phyloP scores from a whole-genome alignment of 53 echinoderm and acorn worm genomes.

The Paelopatides confundens region DNA sequence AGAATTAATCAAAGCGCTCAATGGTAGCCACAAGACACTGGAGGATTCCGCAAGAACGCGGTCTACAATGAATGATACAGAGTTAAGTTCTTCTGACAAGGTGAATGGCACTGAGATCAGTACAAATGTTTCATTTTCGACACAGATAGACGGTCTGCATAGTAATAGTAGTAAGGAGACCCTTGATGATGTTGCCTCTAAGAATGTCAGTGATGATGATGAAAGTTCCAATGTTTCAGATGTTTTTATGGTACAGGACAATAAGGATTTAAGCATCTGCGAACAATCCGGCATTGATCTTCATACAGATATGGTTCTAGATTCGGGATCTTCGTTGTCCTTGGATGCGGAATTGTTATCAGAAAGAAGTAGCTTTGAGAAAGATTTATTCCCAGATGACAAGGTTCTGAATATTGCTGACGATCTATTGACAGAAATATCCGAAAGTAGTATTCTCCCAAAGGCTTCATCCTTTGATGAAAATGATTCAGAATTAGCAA shows the following conservation, averaged over 20 bases:
- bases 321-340: neutral
- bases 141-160: neutral
- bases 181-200: neutral
- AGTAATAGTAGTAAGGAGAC: neutral
- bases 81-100: slow-evolving; percentile 5
- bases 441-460: slow-evolving; percentile 8
- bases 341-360: neutral
- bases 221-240: neutral
- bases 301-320: slow-evolving; percentile 7
- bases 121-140: slow-evolving; percentile 3
- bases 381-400: slow-evolving; percentile 25
- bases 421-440: neutral
- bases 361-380: neutral
- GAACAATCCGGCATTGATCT: neutral
- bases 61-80: slow-evolving; percentile 43
- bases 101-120: slow-evolving; percentile 29
- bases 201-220: neutral
- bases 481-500: neutral
- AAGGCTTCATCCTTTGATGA: slow-evolving; percentile 20
- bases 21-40: slow-evolving; percentile 25
- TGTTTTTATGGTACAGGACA: neutral
- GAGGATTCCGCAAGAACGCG: slow-evolving; percentile 27
- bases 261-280: neutral
- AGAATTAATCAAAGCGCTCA: slow-evolving; percentile 13
- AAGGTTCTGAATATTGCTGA: slow-evolving; percentile 6